phyloP scores from a whole-genome alignment of 2,113 vertebrate species.

The Myotis brandtii region DNA sequence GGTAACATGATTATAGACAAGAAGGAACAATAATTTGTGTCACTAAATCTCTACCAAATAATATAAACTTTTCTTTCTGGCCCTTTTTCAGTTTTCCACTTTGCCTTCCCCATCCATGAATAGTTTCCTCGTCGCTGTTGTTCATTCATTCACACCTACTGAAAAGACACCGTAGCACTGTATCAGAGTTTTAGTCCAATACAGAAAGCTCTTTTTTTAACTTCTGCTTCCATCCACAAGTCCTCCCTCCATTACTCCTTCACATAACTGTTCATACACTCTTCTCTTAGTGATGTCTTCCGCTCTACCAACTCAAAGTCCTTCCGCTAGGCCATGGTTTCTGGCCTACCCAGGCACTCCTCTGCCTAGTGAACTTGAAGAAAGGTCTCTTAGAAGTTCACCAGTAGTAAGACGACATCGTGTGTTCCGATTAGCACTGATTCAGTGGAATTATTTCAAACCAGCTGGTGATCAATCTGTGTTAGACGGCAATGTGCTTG shows the following conservation, averaged over 20 bases:
- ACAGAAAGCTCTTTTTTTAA: background rate
- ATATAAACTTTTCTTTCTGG: background rate
- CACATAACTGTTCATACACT: background rate
- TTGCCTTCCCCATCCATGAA: background rate
- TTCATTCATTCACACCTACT: no score
- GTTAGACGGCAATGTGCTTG: background rate
- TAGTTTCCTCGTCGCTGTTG: background rate
- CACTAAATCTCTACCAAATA: background rate
- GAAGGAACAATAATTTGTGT: background rate
- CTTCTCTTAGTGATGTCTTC: background rate
- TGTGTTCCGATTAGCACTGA: background rate
- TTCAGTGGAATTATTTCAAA: background rate
- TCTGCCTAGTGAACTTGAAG: background rate
- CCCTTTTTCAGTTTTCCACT: background rate
- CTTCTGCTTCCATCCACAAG: background rate
- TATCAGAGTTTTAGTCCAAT: background rate
- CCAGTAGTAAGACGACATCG: background rate
- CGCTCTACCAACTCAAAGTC: background rate
- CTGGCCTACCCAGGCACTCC: background rate
- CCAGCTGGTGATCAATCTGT: background rate
- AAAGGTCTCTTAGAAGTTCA: background rate
- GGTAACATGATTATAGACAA: background rate
- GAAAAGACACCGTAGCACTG: accelerated
- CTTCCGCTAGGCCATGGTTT: background rate
- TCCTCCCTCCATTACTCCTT: background rate